Percentiles rank a stretch among this genome's conserved stretches.
Evolutionary conservation across 1,140 invertebrate species (phyloP).

Genomic region (Drosophila subobscura): DNA sequence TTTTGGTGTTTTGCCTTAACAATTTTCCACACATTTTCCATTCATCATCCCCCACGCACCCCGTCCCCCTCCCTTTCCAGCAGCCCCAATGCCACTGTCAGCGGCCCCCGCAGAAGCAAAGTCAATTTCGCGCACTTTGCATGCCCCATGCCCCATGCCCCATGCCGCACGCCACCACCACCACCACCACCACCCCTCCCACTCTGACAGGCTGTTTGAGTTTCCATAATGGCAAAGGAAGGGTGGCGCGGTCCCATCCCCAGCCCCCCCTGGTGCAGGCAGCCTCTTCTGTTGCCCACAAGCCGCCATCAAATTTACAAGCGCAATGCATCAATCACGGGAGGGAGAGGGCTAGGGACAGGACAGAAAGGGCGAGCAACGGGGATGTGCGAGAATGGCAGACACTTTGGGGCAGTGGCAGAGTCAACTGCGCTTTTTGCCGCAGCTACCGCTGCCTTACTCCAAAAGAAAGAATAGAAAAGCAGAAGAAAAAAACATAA

Average conservation of each 20-base stretch:
- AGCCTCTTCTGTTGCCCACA: neutral
- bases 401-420: neutral
- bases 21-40: slow-evolving; percentile 77
- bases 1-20: slow-evolving; percentile 56
- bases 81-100: slow-evolving; percentile 68
- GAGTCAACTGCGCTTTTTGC: slow-evolving; percentile 56
- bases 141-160: slow-evolving; percentile 36
- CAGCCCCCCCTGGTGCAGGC: neutral
- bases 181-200: slow-evolving; percentile 20
- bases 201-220: slow-evolving; percentile 39
- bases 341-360: neutral
- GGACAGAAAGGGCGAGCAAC: neutral
- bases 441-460: neutral
- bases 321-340: slow-evolving; percentile 79
- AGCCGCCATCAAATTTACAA: slow-evolving; percentile 75
- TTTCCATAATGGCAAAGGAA: slow-evolving; percentile 13
- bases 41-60: slow-evolving; percentile 55
- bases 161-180: neutral
- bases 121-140: slow-evolving; percentile 81
- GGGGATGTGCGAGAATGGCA: slow-evolving; percentile 1
- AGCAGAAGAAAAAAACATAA: slow-evolving; percentile 34
- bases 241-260: slow-evolving; percentile 11
- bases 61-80: neutral
- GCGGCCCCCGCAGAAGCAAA: slow-evolving; percentile 73
- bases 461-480: slow-evolving; percentile 26